These are phyloP conservation scores for Chymomyza costata DNA, from an alignment of 1,140 invertebrate genomes.

Conservation along the genomic window DNA sequence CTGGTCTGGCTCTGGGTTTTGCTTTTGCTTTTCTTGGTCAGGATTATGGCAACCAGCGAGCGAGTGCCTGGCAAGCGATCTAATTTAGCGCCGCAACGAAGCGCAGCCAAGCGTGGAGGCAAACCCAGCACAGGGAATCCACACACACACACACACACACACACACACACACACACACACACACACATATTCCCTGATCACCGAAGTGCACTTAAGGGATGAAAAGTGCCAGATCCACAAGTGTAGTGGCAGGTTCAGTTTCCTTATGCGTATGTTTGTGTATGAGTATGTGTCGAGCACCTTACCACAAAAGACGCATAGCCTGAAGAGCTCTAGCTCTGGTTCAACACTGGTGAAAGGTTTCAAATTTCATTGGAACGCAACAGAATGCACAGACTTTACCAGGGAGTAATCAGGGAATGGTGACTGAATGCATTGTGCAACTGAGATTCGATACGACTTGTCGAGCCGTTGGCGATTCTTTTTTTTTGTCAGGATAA, in stretches of 20 bases:
- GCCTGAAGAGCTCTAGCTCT: no score
- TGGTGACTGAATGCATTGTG: conserved; percentile 53
- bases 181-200: no score
- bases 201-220: conserved; percentile 60
- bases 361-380: conserved; percentile 56
- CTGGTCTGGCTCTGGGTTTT: conserved; percentile 26
- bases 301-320: conserved; percentile 27
- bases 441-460: conserved; percentile 62
- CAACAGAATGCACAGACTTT: not conserved
- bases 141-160: conserved; percentile 5
- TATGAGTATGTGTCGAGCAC: conserved; percentile 32
- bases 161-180: no score
- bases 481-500: conserved; percentile 59
- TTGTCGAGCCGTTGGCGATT: conserved; percentile 4
- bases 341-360: conserved; percentile 54
- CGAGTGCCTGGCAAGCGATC: conserved; percentile 21
- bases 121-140: no score
- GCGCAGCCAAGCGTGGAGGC: conserved; percentile 29
- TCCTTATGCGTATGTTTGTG: conserved; percentile 5
- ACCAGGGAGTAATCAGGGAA: no score
- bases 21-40: no score
- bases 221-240: conserved; percentile 48
- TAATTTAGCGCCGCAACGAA: conserved; percentile 57
- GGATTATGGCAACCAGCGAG: conserved; percentile 52
- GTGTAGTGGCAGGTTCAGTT: conserved; percentile 56